These are phyloP conservation scores for Rhinatrema bivittatum DNA, from an alignment of 2,797 vertebrate species.

Conservation along the genomic window DNA sequence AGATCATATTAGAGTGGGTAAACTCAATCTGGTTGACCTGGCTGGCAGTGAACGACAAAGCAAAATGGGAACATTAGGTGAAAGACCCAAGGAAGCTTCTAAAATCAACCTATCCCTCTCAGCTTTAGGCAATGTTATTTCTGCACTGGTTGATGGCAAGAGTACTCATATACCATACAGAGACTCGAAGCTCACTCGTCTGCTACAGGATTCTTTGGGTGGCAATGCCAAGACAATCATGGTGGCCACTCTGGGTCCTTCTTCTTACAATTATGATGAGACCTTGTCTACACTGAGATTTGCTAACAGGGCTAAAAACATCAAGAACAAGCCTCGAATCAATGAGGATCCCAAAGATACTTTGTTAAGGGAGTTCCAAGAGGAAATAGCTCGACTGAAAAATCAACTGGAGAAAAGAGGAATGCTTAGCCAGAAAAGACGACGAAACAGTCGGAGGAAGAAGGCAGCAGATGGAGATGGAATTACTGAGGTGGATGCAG, in stretches of 20 bases:
- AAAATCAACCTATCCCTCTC: constrained; percentile 96
- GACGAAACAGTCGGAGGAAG: constrained; percentile 74
- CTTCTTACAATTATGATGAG: constrained; percentile 80
- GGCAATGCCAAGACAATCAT: constrained; percentile 95
- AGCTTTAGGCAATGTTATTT: constrained; percentile 91
- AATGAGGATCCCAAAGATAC: constrained; percentile 96
- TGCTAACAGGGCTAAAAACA: constrained; percentile 92
- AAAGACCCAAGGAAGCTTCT: constrained; percentile 85
- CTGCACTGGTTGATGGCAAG: constrained; percentile 79
- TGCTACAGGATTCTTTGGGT: constrained; percentile 91
- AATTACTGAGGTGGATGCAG: constrained; percentile 49
- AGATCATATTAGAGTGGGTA: constrained; percentile 92
- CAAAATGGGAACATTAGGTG: constrained; percentile 73
- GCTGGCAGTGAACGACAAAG: constrained; percentile 90
- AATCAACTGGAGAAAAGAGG: constrained; percentile 85
- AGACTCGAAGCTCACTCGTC: constrained; percentile 92
- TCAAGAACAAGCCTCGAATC: constrained; percentile 91
- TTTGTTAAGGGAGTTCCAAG: constrained; percentile 87
- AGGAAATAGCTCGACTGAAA: constrained; percentile 86
- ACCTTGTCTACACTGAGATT: constrained; percentile 88
- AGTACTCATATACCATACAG: constrained; percentile 90
- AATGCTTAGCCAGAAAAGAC: constrained; percentile 81
- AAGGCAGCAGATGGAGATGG: constrained; percentile 64
- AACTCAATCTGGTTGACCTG: constrained; percentile 95
- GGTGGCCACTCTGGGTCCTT: constrained; percentile 87